Conservation (phyloP, 2,888 invertebrate species). For the Caenorhabditis drosophilae region DNA sequence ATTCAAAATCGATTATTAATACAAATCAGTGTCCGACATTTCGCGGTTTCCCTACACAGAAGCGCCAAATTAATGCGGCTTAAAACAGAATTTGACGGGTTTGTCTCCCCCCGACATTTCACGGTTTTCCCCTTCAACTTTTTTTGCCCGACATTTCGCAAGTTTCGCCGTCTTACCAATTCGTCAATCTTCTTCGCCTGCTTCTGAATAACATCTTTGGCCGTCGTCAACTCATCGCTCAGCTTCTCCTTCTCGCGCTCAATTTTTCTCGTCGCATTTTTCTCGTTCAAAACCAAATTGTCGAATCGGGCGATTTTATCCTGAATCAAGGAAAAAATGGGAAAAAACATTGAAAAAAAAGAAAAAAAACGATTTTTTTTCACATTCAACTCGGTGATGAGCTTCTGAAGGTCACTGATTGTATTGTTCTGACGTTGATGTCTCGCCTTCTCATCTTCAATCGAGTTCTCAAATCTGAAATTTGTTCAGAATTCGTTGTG, state of each 20-base stretch:
- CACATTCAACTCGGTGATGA: constrained; percentile 59
- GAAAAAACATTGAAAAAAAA: background rate
- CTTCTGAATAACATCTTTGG: constrained; percentile 39
- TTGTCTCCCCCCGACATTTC: too few relatives aligned
- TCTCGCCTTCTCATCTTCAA: constrained; percentile 43
- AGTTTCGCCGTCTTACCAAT: constrained; percentile 28
- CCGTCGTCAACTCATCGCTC: constrained; percentile 39
- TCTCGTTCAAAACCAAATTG: constrained; percentile 42
- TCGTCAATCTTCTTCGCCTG: constrained; percentile 52
- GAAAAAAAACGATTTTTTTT: too few relatives aligned
- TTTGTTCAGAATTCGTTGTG: too few relatives aligned
- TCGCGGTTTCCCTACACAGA: too few relatives aligned
- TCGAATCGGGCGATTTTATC: constrained; percentile 46
- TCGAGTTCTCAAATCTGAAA: constrained; percentile 31
- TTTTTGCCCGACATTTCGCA: too few relatives aligned
- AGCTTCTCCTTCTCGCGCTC: constrained; percentile 45
- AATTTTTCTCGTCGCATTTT: constrained; percentile 42
- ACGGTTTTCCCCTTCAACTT: too few relatives aligned
- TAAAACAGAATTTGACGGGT: background rate
- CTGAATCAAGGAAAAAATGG: too few relatives aligned
- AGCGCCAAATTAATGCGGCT: background rate
- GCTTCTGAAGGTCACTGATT: constrained; percentile 57
- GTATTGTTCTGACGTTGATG: constrained; percentile 45
- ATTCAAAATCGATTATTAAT: background rate
- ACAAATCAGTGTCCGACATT: too few relatives aligned